Percentiles rank a stretch among this genome's conserved stretches.
These are phyloP conservation scores for Apostichopus japonicus DNA, from an alignment of 35 echinoderm and acorn worm species.

Conservation along the genomic window DNA sequence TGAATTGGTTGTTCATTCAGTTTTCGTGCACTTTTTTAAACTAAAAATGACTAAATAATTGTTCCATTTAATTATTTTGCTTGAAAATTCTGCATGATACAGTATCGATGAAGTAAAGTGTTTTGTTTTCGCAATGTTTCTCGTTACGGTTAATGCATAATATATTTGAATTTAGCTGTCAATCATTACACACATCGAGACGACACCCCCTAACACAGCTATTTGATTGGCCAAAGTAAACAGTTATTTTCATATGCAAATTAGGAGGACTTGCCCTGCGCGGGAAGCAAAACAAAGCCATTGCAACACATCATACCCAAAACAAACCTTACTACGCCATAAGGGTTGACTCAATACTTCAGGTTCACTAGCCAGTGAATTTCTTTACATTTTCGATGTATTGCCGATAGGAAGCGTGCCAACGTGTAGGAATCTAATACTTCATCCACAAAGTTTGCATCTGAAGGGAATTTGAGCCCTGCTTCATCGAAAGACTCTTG, in stretches of 20 bases:
- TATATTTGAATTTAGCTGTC: conserved; percentile 35
- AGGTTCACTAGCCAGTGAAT: background rate
- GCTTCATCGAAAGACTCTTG: conserved; percentile 12
- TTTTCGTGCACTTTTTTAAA: no score
- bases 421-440: conserved; percentile 25
- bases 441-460: conserved; percentile 13
- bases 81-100: background rate
- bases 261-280: conserved; percentile 44
- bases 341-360: background rate
- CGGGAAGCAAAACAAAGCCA: conserved; percentile 72
- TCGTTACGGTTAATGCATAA: conserved; percentile 21
- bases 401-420: conserved; percentile 24
- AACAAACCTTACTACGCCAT: conserved; percentile 67
- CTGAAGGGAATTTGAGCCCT: background rate
- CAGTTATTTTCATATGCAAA: conserved; percentile 57
- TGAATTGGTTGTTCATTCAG: background rate
- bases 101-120: background rate
- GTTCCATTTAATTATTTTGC: background rate
- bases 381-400: conserved; percentile 10
- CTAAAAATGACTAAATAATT: background rate
- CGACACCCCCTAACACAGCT: conserved; percentile 27
- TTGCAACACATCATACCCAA: conserved; percentile 58
- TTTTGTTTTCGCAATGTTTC: conserved; percentile 37
- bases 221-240: conserved; percentile 23
- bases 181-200: conserved; percentile 9